phyloP scores from a whole-genome alignment of 2,797 vertebrate genomes.

The Ataeniobius toweri region DNA sequence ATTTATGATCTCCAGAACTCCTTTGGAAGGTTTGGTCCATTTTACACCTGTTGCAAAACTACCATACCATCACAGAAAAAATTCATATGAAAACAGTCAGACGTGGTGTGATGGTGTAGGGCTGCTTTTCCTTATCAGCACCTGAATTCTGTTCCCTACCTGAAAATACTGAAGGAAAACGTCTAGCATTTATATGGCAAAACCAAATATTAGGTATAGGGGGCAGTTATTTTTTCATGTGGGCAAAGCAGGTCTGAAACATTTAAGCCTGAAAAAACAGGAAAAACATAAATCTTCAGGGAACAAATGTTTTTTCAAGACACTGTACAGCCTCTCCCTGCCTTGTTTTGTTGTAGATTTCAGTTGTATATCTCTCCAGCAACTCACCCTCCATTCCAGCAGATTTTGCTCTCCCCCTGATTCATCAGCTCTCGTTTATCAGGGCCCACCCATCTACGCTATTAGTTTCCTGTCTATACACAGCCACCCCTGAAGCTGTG shows the following conservation, averaged over 20 bases:
- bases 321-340: slow-evolving; percentile 17
- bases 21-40: neutral
- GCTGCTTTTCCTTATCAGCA: neutral
- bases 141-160: neutral
- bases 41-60: neutral
- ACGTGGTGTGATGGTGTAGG: neutral
- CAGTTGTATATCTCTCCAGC: slow-evolving; percentile 50
- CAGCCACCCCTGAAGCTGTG: slow-evolving; percentile 42
- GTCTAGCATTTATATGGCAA: neutral
- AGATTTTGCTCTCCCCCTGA: slow-evolving; percentile 71
- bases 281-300: neutral
- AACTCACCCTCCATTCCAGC: slow-evolving; percentile 59
- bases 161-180: neutral
- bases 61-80: neutral
- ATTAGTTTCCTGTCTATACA: slow-evolving; percentile 61
- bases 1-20: no score
- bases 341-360: slow-evolving; percentile 43
- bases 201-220: neutral
- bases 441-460: slow-evolving; percentile 47
- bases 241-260: neutral
- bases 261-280: neutral
- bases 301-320: neutral
- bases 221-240: neutral
- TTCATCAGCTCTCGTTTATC: slow-evolving; percentile 73
- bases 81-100: no score